Evolutionary conservation across 2,797 vertebrate species (phyloP), one percentile per base, ranked within the genome.

Genomic region (Crocidura indochinensis): DNA sequence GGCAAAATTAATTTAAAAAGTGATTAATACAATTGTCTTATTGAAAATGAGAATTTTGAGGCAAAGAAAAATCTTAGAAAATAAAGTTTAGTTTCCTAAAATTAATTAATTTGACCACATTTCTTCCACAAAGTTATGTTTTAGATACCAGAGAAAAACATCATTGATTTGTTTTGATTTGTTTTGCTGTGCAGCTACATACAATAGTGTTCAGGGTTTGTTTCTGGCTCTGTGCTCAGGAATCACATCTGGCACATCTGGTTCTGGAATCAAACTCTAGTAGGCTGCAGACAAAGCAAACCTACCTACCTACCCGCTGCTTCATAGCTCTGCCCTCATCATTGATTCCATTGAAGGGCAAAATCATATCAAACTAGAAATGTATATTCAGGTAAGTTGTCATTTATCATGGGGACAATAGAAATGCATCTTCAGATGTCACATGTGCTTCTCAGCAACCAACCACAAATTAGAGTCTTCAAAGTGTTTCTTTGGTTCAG

Each of bases 21-120:
- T 60, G 38, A 73, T 68, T 47, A 53, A 31, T 9, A 44, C 14
- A 82, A 49, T 82, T 84, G 8, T 78, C 19, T 64, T 71, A 47
- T 49, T 90, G 22, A 62, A 92, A 84, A 76, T 71, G 75, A 86
- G 15, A 82, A 71, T 71, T 86, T 75, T 72, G 56, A 81, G n/a
- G n/a, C 7, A 27, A 76, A 90, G 74, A 27, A 73, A 92, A 87
- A 69, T 64, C 46, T 12, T 46, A 84, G 78, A 51, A 86, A 88
- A 79, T 29, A 68, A 91, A 64, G 89, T 44, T 2, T 8, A 74
- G 65, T 72, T 56, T n/a, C 6, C 24, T 84, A 47, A 75, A 67
- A 22, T 73, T 44, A 9, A 56, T 71, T 31, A 83, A 51, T 7
- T n/a, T 91, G 68, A 24, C 29, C 31, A 65, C 14, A 26, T 84